These are phyloP conservation scores for Psammodynastes pulverulentus DNA, from an alignment of 2,113 vertebrate genomes.

Conservation along the genomic window DNA sequence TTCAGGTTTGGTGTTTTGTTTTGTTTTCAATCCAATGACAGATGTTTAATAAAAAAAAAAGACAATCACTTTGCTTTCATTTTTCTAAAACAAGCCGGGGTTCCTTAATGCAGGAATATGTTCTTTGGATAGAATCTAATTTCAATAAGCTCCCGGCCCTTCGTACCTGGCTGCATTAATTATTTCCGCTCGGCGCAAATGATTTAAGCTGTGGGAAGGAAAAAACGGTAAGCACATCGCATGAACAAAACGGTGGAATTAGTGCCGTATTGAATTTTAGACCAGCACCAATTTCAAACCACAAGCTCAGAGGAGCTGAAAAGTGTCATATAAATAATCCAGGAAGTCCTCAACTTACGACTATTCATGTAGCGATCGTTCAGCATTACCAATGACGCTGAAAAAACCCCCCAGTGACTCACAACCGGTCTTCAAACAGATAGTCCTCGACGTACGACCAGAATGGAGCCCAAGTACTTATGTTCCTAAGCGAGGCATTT, in stretches of 20 bases:
- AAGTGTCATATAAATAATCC: constrained; percentile 17
- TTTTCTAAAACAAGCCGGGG: neutral
- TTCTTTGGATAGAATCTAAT: constrained; percentile 54
- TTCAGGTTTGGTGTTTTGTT: neutral
- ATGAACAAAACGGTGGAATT: neutral
- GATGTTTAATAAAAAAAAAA: constrained; percentile 11
- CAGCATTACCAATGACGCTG: neutral
- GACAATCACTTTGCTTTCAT: constrained; percentile 11
- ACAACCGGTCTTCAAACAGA: neutral
- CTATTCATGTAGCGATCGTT: neutral
- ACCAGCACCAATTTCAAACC: neutral
- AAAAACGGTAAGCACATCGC: neutral
- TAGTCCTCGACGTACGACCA: neutral
- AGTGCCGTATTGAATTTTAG: constrained; percentile 10
- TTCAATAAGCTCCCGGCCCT: constrained; percentile 58
- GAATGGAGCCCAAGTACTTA: neutral
- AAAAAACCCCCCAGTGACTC: neutral
- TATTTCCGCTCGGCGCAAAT: constrained; percentile 50
- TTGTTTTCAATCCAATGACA: constrained; percentile 24
- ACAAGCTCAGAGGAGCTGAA: constrained; percentile 1
- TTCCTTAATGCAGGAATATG: constrained; percentile 41
- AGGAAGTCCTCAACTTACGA: neutral
- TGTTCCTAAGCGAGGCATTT: neutral
- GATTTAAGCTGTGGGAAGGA: neutral
- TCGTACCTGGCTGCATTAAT: constrained; percentile 53